Evolutionary conservation across 2,888 invertebrate species (phyloP), one percentile per base, ranked within the genome.

Genomic region (Halictus ligatus): DNA sequence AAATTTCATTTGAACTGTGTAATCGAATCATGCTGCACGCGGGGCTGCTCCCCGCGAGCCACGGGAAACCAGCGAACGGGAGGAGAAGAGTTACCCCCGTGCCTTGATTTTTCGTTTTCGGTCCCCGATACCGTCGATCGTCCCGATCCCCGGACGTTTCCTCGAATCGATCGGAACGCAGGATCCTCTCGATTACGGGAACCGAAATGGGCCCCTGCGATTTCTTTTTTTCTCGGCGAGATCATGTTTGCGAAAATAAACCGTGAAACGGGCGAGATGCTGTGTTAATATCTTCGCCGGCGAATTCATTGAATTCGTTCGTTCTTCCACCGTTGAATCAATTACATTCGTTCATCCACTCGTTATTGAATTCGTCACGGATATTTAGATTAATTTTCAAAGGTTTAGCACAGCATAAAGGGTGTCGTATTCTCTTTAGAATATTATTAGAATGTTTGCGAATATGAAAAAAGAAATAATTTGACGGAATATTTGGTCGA

Each of bases 1-100:
- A 87, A 85, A 89, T 89, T 89, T 89, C 89, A 87, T 88, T 89
- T 80, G 83, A 84, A 84, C 82, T 80, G 83, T 88, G 83, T 89
- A 89, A 89, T 89, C 86, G 89, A 89, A 89, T 89, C 81, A 88
- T 85, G 81, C 78, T 79, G 85, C 50, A 76, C 74, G 74, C 74
- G 79, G 72, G 79, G 72, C 35, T 46, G n/a, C 15, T 60, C 67
- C 43, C 67, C 73, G 71, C 75, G 13, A 25, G 64, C 64, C 60
- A 25, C 64, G 29, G 7, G 29, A 64, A 64, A 29, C 64, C 29
- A 64, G 29, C 1, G 64, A 64, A 29, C 25, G 18, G 29, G 64
- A 35, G 29, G 29, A 25, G 64, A 29, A 29, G 29, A 29, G 29
- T 29, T 13, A 25, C 7, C 25, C 25, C 5, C 21, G 40, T 4